Base-by-base conservation (phyloP, 2,888 invertebrate species). In the Anthophora plumipes region DNA sequence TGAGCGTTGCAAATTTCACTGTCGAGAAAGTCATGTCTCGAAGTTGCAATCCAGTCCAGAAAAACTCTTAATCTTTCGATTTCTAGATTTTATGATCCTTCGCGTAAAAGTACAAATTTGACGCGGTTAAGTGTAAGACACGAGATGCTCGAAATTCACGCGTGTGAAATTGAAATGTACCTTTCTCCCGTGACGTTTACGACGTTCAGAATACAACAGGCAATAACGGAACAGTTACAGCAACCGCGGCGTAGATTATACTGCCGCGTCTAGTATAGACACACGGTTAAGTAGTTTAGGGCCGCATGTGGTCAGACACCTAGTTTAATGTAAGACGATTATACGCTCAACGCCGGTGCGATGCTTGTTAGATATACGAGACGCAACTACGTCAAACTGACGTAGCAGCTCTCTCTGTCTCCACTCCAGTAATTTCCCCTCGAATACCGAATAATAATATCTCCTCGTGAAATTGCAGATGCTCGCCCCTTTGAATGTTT, bases 281-380 rank as follows among this genome's bases (percentile, higher is more conserved):
- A 66, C 59, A 59, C 57, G 54, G 41, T 71, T 84, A 84, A 84
- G 73, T 81, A 74, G 77, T 70, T 50, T 55, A 63, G 68, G 77
- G 37, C 22, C 63, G 55, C 31, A 20, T 59, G 64, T 54, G 66
- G 57, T 50, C 72, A 55, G 75, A 63, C 73, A 8, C 43, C 37
- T 20, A 67, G 66, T 80, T 66, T 52, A 66, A 54, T 55, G 14
- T 71, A 80, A 80, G 70, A 77, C 70, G 78, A 77, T 80, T 71
- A 77, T 54, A 48, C 46, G 71, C 43, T 67, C 22, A 61, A 57
- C 25, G 12, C 20, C 20, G 41, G 37, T 20, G 25, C 37, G 50
- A 17, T n/a, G 31, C 20, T 17, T 7, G 76, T 52, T 60, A 54
- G 20, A 50, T 55, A 52, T 20, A 52, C 12, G 61, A 37, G 37